A percentile compares a stretch with the other conserved stretches of the same genome.
These are phyloP conservation scores for Neogobius melanostomus DNA, from an alignment of 2,113 vertebrate species.

Conservation along the genomic window DNA sequence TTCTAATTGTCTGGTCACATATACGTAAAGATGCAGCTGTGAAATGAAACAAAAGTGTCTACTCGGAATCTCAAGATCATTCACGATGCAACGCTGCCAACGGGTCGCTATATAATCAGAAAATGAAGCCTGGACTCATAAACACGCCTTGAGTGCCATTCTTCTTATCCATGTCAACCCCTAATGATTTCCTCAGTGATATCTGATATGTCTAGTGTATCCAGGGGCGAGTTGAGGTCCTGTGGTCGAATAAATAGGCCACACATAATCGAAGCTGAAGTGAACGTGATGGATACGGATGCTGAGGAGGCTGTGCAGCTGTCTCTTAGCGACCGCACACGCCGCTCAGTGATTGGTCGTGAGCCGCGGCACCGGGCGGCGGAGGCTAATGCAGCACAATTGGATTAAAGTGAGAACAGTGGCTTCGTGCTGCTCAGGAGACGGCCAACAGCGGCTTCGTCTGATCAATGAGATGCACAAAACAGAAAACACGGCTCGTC, in stretches of 20 bases:
- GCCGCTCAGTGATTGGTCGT: slow-evolving; percentile 12
- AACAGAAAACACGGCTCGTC: neutral
- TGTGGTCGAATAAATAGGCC: neutral
- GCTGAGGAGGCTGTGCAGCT: slow-evolving; percentile 27
- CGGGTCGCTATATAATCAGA: too few relatives aligned
- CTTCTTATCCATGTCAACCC: neutral
- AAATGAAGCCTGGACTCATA: too few relatives aligned
- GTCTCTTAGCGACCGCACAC: slow-evolving; percentile 40
- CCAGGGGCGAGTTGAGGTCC: neutral
- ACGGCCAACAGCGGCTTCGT: neutral
- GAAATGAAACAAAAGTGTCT: too few relatives aligned
- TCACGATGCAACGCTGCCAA: too few relatives aligned
- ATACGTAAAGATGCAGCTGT: too few relatives aligned
- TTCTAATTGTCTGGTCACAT: too few relatives aligned
- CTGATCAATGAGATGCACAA: neutral
- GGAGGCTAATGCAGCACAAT: slow-evolving; percentile 31
- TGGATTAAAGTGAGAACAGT: slow-evolving; percentile 33
- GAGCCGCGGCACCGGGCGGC: slow-evolving; percentile 14
- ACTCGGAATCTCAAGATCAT: too few relatives aligned
- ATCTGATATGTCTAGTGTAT: neutral
- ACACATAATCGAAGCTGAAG: slow-evolving; percentile 9
- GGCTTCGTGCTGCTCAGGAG: slow-evolving; percentile 19
- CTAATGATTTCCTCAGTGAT: neutral
- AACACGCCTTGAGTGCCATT: too few relatives aligned
- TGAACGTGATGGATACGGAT: slow-evolving; percentile 5